A percentile compares a stretch with the other conserved stretches of the same genome.
phyloP scores from a whole-genome alignment of 64 coral and sea anemone genomes.

The Anthopleura sola region DNA sequence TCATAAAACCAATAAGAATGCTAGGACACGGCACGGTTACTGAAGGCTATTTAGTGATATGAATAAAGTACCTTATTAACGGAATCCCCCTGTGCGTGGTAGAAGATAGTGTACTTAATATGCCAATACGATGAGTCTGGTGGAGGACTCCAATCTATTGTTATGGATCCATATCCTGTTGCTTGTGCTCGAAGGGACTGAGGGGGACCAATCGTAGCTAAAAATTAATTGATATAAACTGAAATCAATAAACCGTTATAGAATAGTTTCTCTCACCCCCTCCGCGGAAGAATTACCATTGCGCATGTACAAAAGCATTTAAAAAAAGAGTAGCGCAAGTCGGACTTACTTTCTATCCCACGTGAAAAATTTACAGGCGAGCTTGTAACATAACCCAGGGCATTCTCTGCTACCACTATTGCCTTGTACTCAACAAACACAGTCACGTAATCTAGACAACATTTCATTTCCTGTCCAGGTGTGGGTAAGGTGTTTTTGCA shows the following conservation, averaged over 20 bases:
- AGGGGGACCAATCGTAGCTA: not conserved
- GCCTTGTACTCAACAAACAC: conserved; percentile 16
- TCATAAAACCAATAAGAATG: no score
- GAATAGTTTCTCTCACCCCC: not conserved
- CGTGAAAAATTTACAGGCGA: not conserved
- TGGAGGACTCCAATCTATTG: not conserved
- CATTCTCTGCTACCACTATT: not conserved
- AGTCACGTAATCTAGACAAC: conserved; percentile 17
- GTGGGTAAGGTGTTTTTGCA: not conserved
- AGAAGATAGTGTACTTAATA: not conserved
- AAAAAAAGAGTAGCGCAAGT: no score
- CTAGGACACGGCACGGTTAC: no score
- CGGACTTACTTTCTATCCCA: conserved; percentile 3
- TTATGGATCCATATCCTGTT: conserved; percentile 7
- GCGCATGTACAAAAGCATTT: no score
- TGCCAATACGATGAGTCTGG: not conserved
- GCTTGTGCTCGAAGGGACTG: not conserved
- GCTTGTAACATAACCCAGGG: not conserved
- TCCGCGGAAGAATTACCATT: no score
- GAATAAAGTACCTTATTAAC: not conserved
- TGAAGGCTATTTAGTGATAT: not conserved
- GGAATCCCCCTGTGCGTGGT: not conserved
- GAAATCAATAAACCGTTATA: not conserved
- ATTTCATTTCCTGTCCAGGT: not conserved
- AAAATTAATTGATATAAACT: not conserved